These are phyloP conservation scores for Harpalus rubripes DNA, from an alignment of 2,888 invertebrate species.

Conservation along the genomic window DNA sequence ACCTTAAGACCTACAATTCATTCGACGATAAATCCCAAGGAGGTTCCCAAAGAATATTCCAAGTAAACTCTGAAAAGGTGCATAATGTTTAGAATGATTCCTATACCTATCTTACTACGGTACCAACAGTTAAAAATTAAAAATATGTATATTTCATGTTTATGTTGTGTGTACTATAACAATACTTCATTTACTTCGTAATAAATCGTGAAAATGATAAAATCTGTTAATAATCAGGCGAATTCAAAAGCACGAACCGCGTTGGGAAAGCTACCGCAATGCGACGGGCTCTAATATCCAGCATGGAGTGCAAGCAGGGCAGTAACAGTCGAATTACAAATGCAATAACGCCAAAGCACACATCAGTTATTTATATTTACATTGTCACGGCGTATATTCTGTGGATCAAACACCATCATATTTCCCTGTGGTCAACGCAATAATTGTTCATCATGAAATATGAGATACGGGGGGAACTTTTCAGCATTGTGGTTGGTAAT, in stretches of 20 bases:
- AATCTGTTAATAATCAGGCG: not conserved
- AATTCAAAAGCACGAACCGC: not conserved
- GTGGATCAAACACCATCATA: not conserved
- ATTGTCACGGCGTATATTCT: slow-evolving; percentile 4
- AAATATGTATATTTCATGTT: not conserved
- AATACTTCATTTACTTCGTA: not conserved
- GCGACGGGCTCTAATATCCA: not conserved
- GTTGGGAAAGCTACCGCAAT: not conserved
- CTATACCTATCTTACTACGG: not conserved
- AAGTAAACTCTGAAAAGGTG: too few species aligned
- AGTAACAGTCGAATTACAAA: not conserved
- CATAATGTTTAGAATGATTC: too few species aligned
- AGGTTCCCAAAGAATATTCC: too few species aligned
- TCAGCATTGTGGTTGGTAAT: not conserved
- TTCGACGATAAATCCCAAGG: too few species aligned
- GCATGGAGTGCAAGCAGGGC: not conserved
- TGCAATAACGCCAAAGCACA: not conserved
- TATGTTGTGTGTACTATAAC: not conserved
- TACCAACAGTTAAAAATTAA: not conserved
- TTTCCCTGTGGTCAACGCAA: not conserved
- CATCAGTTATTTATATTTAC: slow-evolving; percentile 18
- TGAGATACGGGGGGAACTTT: not conserved
- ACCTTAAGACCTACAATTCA: too few species aligned
- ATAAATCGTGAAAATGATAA: not conserved
- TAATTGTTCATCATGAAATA: slow-evolving; percentile 13